Conservation (phyloP, 1,140 invertebrate genomes). For the Musca vetustissima region DNA sequence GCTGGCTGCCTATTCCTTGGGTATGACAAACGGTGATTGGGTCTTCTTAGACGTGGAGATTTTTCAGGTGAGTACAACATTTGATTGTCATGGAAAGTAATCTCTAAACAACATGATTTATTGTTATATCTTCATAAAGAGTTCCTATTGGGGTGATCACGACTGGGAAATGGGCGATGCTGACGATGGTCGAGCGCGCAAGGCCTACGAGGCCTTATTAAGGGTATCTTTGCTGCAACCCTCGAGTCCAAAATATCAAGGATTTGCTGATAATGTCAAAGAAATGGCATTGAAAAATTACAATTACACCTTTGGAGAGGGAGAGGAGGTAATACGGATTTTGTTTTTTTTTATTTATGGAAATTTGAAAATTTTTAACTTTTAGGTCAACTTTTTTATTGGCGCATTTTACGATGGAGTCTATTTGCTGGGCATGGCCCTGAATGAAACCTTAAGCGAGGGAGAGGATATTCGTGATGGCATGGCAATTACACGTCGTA, state of each 20-base stretch:
- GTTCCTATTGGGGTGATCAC: conserved; percentile 77
- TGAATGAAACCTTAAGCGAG: conserved; percentile 85
- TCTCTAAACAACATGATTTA: neutral
- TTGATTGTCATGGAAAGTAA: neutral
- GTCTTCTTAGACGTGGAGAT: conserved; percentile 86
- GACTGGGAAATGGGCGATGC: conserved; percentile 74
- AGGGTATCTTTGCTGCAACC: conserved; percentile 75
- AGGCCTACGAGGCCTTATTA: conserved; percentile 75
- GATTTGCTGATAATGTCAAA: conserved; percentile 74
- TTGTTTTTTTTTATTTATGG: neutral
- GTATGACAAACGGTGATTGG: conserved; percentile 86
- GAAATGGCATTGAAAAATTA: conserved; percentile 68
- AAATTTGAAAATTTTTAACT: conserved; percentile 5
- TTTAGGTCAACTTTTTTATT: conserved; percentile 86
- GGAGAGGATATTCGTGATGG: conserved; percentile 78
- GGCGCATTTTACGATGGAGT: conserved; percentile 95
- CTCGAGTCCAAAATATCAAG: conserved; percentile 73
- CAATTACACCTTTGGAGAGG: conserved; percentile 76
- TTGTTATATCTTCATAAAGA: conserved; percentile 57
- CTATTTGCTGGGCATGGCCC: conserved; percentile 86
- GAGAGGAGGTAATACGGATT: conserved; percentile 79
- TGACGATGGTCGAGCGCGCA: conserved; percentile 67
- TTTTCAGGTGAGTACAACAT: conserved; percentile 66
- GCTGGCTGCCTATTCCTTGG: conserved; percentile 78
- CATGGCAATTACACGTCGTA: conserved; percentile 71